A percentile compares a stretch with the other conserved stretches of the same genome.
phyloP scores from a whole-genome alignment of 2,797 vertebrate genomes.

The Sparidentex hasta region DNA sequence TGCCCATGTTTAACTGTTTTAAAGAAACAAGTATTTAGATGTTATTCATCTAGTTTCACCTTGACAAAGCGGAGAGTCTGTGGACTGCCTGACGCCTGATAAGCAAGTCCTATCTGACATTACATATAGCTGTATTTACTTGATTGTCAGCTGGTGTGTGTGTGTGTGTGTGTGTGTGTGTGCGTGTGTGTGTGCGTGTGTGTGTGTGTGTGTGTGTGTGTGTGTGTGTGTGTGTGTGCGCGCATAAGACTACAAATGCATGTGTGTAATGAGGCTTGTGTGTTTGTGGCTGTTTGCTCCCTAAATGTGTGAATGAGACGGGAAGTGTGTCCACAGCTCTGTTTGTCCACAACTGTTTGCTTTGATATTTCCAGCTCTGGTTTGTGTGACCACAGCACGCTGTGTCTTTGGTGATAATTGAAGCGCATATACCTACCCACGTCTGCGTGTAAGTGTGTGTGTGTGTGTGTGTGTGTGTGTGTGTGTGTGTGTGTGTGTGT shows the following conservation, averaged over 20 bases:
- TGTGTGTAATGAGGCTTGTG: constrained; percentile 36
- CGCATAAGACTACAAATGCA: constrained; percentile 4
- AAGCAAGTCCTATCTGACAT: constrained; percentile 38
- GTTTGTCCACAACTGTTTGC: constrained; percentile 67
- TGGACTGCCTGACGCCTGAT: constrained; percentile 51
- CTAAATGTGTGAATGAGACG: constrained; percentile 57
- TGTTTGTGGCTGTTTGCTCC: constrained; percentile 37
- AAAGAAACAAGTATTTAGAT: neutral
- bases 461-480: constrained; percentile 6
- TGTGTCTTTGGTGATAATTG: constrained; percentile 59
- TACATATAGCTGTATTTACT: constrained; percentile 44
- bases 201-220: constrained; percentile 16
- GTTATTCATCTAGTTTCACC: constrained; percentile 28
- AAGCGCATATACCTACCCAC: constrained; percentile 32
- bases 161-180: constrained; percentile 15
- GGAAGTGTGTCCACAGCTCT: constrained; percentile 49
- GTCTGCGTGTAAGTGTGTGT: neutral
- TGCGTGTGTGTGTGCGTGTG: constrained; percentile 21
- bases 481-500: constrained; percentile 20
- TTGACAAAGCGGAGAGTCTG: constrained; percentile 19
- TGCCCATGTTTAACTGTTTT: neutral
- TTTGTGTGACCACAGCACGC: constrained; percentile 49
- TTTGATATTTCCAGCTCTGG: constrained; percentile 59
- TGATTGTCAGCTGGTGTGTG: constrained; percentile 9
- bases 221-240: neutral